A percentile compares a stretch with the other conserved stretches of the same genome.
Conservation (phyloP, 2,888 invertebrate species). For the Phytoseiulus persimilis region DNA sequence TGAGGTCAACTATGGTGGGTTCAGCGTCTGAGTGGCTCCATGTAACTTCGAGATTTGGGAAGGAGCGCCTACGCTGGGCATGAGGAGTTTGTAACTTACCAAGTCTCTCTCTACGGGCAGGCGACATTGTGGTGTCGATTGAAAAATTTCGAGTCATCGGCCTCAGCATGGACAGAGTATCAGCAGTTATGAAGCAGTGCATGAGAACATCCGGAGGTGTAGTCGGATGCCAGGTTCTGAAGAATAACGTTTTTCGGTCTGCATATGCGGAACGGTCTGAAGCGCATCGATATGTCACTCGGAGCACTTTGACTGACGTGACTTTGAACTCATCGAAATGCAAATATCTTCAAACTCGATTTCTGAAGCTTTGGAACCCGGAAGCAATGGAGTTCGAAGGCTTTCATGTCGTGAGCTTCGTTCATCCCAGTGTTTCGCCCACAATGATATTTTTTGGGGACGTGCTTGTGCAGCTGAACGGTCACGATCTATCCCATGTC, state of each 20-base stretch:
- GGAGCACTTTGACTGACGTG: background rate
- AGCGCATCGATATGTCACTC: background rate
- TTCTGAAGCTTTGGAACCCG: constrained; percentile 25
- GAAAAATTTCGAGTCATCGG: background rate
- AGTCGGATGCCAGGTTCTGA: constrained; percentile 6
- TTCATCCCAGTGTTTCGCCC: background rate
- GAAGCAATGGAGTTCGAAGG: background rate
- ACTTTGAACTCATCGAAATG: background rate
- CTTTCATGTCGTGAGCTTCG: background rate
- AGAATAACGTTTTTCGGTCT: background rate
- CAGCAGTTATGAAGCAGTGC: background rate
- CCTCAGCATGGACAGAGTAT: background rate
- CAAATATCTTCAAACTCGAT: background rate
- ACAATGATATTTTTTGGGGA: constrained; percentile 22
- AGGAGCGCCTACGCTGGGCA: background rate
- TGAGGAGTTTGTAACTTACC: background rate
- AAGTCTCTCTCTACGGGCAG: background rate
- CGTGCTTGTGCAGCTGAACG: background rate
- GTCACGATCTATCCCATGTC: background rate
- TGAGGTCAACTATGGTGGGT: constrained; percentile 18
- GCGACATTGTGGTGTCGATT: background rate
- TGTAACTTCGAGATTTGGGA: too few relatives aligned
- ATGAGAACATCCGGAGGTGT: background rate
- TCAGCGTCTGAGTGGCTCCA: background rate
- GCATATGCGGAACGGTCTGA: background rate